A percentile compares a stretch with the other conserved stretches of the same genome.
These are phyloP conservation scores for Sinohyriopsis cumingii DNA, from an alignment of 2,888 invertebrate genomes.

Conservation along the genomic window DNA sequence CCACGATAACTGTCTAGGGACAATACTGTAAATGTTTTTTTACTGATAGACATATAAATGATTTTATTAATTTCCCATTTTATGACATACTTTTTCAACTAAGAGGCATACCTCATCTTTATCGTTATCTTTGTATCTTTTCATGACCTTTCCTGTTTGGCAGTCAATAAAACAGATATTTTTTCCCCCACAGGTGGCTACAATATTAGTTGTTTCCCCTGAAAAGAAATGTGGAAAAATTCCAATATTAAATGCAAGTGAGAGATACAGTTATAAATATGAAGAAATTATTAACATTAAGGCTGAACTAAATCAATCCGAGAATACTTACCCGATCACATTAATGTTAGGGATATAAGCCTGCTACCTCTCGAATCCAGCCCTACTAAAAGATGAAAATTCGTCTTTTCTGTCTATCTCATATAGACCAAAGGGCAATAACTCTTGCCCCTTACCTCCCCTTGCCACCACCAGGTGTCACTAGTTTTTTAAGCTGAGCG, in stretches of 20 bases:
- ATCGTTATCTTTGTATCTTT: conserved; percentile 68
- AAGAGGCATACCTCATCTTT: conserved; percentile 46
- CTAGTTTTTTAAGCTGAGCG: too few species aligned
- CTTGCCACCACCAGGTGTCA: too few species aligned
- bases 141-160: conserved; percentile 70
- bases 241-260: neutral
- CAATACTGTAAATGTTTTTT: too few species aligned
- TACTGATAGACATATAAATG: neutral
- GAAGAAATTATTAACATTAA: neutral
- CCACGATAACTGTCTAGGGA: too few species aligned
- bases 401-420: too few species aligned
- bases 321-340: too few species aligned
- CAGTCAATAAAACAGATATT: conserved; percentile 74
- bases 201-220: conserved; percentile 68
- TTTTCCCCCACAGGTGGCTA: conserved; percentile 75
- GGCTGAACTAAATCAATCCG: neutral
- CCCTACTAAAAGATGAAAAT: too few species aligned
- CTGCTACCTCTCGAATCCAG: too few species aligned
- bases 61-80: neutral
- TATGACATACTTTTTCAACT: neutral
- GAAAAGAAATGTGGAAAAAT: conserved; percentile 14
- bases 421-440: too few species aligned
- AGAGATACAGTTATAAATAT: too few species aligned
- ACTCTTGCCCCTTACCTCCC: too few species aligned
- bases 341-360: too few species aligned